These are phyloP conservation scores for Myiotriccus ornatus DNA, from an alignment of 2,797 vertebrate species.

Conservation along the genomic window DNA sequence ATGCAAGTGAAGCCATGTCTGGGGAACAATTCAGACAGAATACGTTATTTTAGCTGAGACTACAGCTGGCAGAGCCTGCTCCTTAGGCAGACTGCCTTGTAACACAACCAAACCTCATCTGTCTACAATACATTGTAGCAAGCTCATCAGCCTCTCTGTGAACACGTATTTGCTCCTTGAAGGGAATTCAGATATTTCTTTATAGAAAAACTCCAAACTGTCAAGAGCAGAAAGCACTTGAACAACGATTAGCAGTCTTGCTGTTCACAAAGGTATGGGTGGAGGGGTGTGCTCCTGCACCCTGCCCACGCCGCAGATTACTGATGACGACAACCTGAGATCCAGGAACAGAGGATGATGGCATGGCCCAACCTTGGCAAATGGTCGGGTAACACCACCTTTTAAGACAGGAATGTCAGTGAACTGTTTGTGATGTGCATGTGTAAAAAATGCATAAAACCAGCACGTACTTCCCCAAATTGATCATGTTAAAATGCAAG, in stretches of 20 bases:
- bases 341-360: background rate
- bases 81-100: background rate
- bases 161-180: background rate
- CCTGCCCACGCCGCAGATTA: background rate
- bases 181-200: background rate
- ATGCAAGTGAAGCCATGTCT: background rate
- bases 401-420: background rate
- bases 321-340: background rate
- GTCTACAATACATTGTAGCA: background rate
- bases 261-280: background rate
- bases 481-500: background rate
- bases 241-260: background rate
- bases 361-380: background rate
- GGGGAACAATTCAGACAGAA: background rate
- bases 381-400: background rate
- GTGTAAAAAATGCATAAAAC: background rate
- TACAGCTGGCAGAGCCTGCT: background rate
- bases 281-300: background rate
- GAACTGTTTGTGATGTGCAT: background rate
- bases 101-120: background rate
- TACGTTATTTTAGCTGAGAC: background rate
- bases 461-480: background rate
- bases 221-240: background rate
- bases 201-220: background rate
- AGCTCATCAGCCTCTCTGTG: background rate